Base-by-base conservation (phyloP, 2,888 invertebrate genomes). In the Xanthorhoe designata region DNA sequence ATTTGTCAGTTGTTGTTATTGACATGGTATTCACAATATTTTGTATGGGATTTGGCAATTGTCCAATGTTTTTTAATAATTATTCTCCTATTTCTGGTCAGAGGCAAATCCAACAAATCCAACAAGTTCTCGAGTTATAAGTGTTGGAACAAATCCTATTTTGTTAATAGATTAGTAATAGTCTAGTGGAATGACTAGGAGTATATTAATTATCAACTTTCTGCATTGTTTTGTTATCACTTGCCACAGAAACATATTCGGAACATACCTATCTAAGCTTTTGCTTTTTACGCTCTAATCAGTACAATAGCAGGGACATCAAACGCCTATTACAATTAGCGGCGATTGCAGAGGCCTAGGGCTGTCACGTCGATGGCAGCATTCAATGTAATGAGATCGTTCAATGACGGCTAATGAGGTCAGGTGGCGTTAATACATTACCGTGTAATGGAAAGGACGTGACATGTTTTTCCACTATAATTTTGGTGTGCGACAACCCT, bases 381-480 rank as follows among this genome's bases (percentile, higher is more conserved):
- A 80, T 83, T 83, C 83, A 76, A 72, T 77, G 80, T 84, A 85
- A 87, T 85, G 85, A 87, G 84, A 74, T 77, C 79, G 78, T 80
- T 82, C 79, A 80, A 81, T 83, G 79, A 75, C 61, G 70, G 76
- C 80, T 86, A 87, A 86, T 87, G 86, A 85, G 79, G 77, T 78
- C 80, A 76, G 74, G 72, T 75, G 74, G 53, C 64, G 62, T 53
- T 60, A 64, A 69, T 68, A 68, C 61, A 56, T 71, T 69, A 59
- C 51, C 60, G 66, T 62, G 62, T 59, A 53, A 49, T 54, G 52
- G 45, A 49, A 50, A 52, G 29, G 61, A 52, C 53, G 61, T 58
- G 59, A 65, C 67, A 67, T 57, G 70, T 63, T 70, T 70, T 70
- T 65, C 56, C 63, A 55, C 64, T 63, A 54, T 57, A 38, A n/a